Conservation (phyloP, 1,140 invertebrate species). For the Meteorus sp. region DNA sequence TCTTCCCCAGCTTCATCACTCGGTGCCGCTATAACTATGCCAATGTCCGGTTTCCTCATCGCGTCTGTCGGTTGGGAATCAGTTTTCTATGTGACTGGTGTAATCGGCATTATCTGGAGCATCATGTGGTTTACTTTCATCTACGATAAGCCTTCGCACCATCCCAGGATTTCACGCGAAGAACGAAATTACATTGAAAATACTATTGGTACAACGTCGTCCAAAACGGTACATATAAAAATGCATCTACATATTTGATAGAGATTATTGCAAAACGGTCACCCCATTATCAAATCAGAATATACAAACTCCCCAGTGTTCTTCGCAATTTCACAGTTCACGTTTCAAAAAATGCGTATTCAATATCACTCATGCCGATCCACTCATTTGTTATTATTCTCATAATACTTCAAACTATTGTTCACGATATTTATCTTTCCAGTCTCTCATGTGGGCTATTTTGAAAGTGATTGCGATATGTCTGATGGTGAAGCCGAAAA, state of each 20-base stretch:
- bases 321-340: background rate
- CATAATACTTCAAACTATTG: too few relatives aligned
- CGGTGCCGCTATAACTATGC: conserved; percentile 82
- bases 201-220: conserved; percentile 63
- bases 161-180: conserved; percentile 80
- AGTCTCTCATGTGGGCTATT: too few relatives aligned
- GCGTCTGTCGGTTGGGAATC: conserved; percentile 79
- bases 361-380: background rate
- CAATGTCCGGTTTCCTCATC: conserved; percentile 78
- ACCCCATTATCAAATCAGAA: too few relatives aligned
- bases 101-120: conserved; percentile 79
- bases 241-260: conserved; percentile 6
- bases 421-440: too few relatives aligned
- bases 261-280: too few relatives aligned
- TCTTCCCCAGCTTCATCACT: conserved; percentile 71
- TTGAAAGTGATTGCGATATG: too few relatives aligned
- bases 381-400: too few relatives aligned
- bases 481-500: too few relatives aligned
- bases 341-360: background rate
- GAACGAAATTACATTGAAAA: conserved; percentile 82
- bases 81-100: conserved; percentile 83
- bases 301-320: too few relatives aligned
- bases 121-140: conserved; percentile 82
- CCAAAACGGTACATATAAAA: conserved; percentile 33
- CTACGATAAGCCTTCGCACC: conserved; percentile 81